Evolutionary conservation across 2,888 invertebrate species (phyloP).

Genomic region (Chymomyza fuscimana): DNA sequence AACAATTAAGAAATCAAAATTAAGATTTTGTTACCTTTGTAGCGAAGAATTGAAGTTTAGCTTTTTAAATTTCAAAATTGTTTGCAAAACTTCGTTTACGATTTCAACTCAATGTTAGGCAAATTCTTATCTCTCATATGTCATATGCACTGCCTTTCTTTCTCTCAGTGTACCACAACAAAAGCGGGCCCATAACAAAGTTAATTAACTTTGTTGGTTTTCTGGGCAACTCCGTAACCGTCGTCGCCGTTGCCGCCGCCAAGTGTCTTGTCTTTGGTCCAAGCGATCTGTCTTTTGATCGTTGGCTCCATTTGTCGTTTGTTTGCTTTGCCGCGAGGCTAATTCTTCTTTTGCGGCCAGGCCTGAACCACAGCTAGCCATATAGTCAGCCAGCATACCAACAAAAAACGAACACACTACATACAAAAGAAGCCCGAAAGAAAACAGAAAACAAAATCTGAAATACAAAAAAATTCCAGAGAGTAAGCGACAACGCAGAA

Average conservation of each 20-base stretch:
- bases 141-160: neutral
- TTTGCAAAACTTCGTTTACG: too few species aligned
- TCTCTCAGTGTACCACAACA: slow-evolving; percentile 26
- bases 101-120: too few species aligned
- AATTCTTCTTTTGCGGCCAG: slow-evolving; percentile 48
- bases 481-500: slow-evolving; percentile 33
- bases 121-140: too few species aligned
- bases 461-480: slow-evolving; percentile 5
- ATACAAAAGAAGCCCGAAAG: slow-evolving; percentile 15
- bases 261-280: slow-evolving; percentile 35
- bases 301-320: slow-evolving; percentile 74
- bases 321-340: slow-evolving; percentile 74
- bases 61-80: too few species aligned
- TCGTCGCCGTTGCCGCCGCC: neutral
- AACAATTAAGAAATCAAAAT: too few species aligned
- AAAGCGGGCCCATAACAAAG: slow-evolving; percentile 49
- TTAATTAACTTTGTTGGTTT: slow-evolving; percentile 74
- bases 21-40: too few species aligned
- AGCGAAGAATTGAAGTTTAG: too few species aligned
- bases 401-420: slow-evolving; percentile 1
- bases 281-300: slow-evolving; percentile 71
- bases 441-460: slow-evolving; percentile 26
- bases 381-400: slow-evolving; percentile 21
- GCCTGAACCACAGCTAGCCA: neutral
- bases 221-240: slow-evolving; percentile 18